Evolutionary conservation across 2,888 invertebrate species (phyloP), one percentile per base, ranked within the genome.

Genomic region (Ametastegia equiseti): DNA sequence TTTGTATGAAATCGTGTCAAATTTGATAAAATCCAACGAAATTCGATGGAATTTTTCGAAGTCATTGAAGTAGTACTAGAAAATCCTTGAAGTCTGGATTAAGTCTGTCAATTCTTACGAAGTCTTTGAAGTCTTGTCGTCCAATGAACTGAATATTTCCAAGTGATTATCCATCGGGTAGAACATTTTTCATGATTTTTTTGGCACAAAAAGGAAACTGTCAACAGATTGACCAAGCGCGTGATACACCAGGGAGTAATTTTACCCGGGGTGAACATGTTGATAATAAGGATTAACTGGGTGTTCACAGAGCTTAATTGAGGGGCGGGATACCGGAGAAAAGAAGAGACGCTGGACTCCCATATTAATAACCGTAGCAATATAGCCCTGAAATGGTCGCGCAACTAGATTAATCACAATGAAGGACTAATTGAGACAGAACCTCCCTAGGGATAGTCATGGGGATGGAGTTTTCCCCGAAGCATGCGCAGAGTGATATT

Each of bases 341-440:
- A 78, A 39, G 69, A 60, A n/a, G 60, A 57, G 78, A 78, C 36
- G 27, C 60, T 42, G 54, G 50, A 36, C 75, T 75, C 54, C 19
- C 30, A 45, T 63, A 78, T 78, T 78, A 78, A 78, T 78, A 78
- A 57, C 23, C 78, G 15, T n/a, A 9, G 60, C 78, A 78, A 78
- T 78, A 78, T 60, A 39, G 78, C 60, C 60, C 33, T 78, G 60
- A 60, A 78, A 78, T 78, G 78, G 78, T 78, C 60, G 45, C 45
- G 78, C 78, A 78, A 78, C 78, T 27, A 78, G 78, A 78, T 78
- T 78, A 78, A 78, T 78, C 78, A 78, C 78, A 60, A 78, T 78
- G 45, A 78, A 63, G 63, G 42, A 50, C 63, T 78, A 78, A 78
- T 78, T 78, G 78, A 78, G 60, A 78, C 42, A 39, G 78, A 78